These are phyloP conservation scores for Autographa pulchrina DNA, from an alignment of 2,888 invertebrate genomes.

Conservation along the genomic window DNA sequence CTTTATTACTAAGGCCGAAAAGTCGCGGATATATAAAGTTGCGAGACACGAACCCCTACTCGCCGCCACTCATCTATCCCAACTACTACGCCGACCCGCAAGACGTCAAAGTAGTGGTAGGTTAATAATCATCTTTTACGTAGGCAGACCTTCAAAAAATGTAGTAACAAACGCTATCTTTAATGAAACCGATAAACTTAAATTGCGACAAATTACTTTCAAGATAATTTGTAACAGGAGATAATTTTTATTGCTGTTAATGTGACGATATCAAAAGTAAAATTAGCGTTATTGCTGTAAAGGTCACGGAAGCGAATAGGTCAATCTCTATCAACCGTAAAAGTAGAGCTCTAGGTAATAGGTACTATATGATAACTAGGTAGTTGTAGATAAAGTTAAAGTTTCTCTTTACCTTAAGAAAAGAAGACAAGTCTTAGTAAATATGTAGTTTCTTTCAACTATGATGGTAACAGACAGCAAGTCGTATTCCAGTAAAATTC, in stretches of 20 bases:
- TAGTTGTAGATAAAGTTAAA: too few species aligned
- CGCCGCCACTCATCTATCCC: constrained; percentile 95
- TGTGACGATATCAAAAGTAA: not conserved
- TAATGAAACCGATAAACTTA: constrained; percentile 25
- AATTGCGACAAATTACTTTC: constrained; percentile 24
- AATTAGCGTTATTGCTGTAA: constrained; percentile 12
- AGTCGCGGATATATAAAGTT: constrained; percentile 92
- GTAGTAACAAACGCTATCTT: constrained; percentile 18
- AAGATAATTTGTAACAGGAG: constrained; percentile 15
- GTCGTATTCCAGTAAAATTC: too few species aligned
- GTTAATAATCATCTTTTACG: constrained; percentile 54
- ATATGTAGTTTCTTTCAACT: too few species aligned
- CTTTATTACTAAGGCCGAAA: constrained; percentile 92
- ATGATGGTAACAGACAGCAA: too few species aligned
- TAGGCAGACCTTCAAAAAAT: constrained; percentile 13
- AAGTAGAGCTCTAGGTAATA: not conserved
- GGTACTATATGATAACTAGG: not conserved
- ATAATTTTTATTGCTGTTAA: constrained; percentile 24
- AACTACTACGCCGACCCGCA: constrained; percentile 94
- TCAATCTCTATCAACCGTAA: constrained; percentile 22
- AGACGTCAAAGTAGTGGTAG: constrained; percentile 93
- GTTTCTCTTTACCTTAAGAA: too few species aligned
- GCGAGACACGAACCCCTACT: constrained; percentile 91
- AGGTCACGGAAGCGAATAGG: constrained; percentile 30
- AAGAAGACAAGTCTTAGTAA: too few species aligned